Base-by-base conservation (phyloP, 2,888 invertebrate genomes). In the Phyto melanocephala region DNA sequence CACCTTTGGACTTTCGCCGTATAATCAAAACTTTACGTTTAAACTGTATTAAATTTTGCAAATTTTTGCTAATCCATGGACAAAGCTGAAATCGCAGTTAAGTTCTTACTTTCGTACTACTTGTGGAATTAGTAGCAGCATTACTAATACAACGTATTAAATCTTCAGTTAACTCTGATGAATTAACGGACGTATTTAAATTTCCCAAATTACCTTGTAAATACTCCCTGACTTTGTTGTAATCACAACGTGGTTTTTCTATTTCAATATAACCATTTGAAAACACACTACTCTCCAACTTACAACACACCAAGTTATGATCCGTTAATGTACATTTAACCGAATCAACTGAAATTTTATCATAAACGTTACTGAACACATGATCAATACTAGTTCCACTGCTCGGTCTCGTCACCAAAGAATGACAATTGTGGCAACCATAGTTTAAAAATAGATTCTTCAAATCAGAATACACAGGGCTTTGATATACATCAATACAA, bases 401-500 rank as follows among this genome's bases (percentile, higher is more conserved):
- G 28, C 28, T 28, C 28, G 6, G 28, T 28, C 28, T 28, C 28
- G 28, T 28, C 6, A 28, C 28, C 28, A 28, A 6, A 28, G 28
- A 40, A 40, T 40, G 40, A 40, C 40, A 40, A 40, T 1, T 40
- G n/a, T 40, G 4, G 2, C 40, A 40, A 40, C 11, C 40, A 40
- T 40, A 40, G 40, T 40, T 40, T 40, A 40, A 40, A 40, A 13
- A 2, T 40, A 47, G 17, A 10, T 47, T 47, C 15, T 4, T 47
- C 17, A 15, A 47, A 47, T 47, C 47, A 47, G 47, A 47, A 47
- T 47, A 47, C 10, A 17, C 7, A 47, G 47, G 54, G 22, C 28
- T 52, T 10, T 52, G 52, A 52, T 52, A 52, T 24, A 52, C 24
- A 52, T 52, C 52, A n/a, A n/a, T n/a, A n/a, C n/a, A n/a, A n/a